Evolutionary conservation across 1,140 invertebrate species (phyloP).

Genomic region (Neelides sp.): DNA sequence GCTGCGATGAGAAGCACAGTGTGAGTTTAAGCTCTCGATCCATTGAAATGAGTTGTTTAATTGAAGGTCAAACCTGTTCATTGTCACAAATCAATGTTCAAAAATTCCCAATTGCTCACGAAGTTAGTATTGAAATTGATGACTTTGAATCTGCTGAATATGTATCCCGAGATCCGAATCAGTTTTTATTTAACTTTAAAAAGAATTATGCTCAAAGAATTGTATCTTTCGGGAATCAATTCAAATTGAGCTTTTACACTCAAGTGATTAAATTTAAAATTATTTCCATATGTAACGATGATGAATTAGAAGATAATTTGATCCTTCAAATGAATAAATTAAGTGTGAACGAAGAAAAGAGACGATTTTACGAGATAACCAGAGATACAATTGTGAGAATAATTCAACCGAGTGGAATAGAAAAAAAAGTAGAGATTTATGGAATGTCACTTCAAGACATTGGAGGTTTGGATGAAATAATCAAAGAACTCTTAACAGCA

Average conservation of each 20-base stretch:
- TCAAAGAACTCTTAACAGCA: slow-evolving; percentile 44
- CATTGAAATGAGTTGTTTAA: background rate
- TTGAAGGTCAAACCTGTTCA: background rate
- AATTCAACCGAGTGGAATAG: background rate
- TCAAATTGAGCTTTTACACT: slow-evolving; percentile 16
- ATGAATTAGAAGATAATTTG: too few species aligned
- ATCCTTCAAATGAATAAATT: too few species aligned
- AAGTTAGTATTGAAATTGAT: slow-evolving; percentile 5
- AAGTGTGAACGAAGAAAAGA: background rate
- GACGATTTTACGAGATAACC: slow-evolving; percentile 8
- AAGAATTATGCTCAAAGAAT: slow-evolving; percentile 3
- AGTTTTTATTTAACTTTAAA: slow-evolving; percentile 4
- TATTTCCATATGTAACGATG: background rate
- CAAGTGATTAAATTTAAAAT: slow-evolving; percentile 6
- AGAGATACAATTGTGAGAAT: background rate
- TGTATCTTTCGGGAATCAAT: slow-evolving; percentile 12
- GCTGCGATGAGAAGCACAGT: background rate
- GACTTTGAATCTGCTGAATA: background rate
- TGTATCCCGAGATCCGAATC: slow-evolving; percentile 6
- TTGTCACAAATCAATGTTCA: background rate
- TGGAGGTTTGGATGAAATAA: slow-evolving; percentile 47
- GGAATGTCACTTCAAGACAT: slow-evolving; percentile 32
- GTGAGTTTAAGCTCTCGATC: background rate
- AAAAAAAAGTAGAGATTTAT: background rate
- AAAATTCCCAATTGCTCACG: background rate